Evolutionary conservation across 2,888 invertebrate species (phyloP).

Genomic region (Rapana venosa): DNA sequence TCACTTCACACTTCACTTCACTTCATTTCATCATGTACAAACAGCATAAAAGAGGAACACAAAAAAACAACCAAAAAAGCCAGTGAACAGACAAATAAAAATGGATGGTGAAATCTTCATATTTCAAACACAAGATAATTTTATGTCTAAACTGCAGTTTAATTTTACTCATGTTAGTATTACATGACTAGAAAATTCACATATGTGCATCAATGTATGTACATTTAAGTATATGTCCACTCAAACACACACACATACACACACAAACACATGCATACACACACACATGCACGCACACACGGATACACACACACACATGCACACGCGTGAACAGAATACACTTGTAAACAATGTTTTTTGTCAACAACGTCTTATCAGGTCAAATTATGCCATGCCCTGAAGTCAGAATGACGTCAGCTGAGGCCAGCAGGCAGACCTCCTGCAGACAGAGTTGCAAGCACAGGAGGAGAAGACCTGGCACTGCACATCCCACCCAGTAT

Average conservation of each 20-base stretch:
- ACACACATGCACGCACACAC: neutral
- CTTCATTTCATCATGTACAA: neutral
- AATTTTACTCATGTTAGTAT: neutral
- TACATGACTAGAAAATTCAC: neutral
- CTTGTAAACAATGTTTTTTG: no score
- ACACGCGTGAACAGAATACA: neutral
- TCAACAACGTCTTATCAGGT: no score
- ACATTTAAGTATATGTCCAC: neutral
- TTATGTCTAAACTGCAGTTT: neutral
- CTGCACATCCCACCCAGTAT: no score
- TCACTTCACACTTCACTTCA: neutral
- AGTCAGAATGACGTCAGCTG: neutral
- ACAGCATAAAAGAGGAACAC: no score
- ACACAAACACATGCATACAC: neutral
- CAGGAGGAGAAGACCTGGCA: no score
- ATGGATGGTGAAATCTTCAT: no score
- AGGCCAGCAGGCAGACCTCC: no score
- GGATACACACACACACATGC: neutral
- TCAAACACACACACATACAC: slow-evolving; percentile 6
- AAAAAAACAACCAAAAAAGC: no score
- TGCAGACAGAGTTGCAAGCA: no score
- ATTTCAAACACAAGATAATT: neutral
- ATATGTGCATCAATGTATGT: neutral
- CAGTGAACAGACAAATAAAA: no score
- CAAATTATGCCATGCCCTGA: neutral